Conservation (phyloP, 2,888 invertebrate genomes). For the Nemotelus nigrinus region DNA sequence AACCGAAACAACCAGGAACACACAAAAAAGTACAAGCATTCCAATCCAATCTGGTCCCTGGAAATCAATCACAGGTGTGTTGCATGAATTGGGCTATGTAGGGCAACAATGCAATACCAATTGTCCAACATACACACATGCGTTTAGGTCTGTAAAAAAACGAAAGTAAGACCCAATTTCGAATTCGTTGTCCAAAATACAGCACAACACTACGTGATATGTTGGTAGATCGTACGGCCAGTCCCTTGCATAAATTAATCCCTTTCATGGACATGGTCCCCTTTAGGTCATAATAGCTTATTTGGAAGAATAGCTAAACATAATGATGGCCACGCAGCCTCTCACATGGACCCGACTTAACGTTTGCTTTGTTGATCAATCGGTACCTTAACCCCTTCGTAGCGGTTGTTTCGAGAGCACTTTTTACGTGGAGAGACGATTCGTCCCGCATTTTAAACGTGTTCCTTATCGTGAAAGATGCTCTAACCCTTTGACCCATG, state of each 20-base stretch:
- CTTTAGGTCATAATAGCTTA: slow-evolving; percentile 49
- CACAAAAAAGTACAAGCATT: background rate
- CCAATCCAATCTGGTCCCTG: slow-evolving; percentile 22
- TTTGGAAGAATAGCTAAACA: slow-evolving; percentile 33
- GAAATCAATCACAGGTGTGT: slow-evolving; percentile 30
- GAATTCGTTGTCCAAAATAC: background rate
- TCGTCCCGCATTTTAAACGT: slow-evolving; percentile 32
- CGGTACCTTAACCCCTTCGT: slow-evolving; percentile 39
- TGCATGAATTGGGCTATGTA: background rate
- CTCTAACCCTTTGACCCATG: slow-evolving; percentile 51
- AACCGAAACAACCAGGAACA: background rate
- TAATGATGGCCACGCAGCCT: slow-evolving; percentile 37
- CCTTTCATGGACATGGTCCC: slow-evolving; percentile 37
- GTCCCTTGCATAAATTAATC: background rate
- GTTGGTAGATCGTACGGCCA: slow-evolving; percentile 25
- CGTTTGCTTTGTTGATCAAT: slow-evolving; percentile 30
- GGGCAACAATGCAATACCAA: background rate
- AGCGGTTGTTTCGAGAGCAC: slow-evolving; percentile 31
- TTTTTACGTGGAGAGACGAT: background rate
- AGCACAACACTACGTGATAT: slow-evolving; percentile 5
- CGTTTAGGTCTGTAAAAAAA: background rate
- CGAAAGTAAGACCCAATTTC: slow-evolving; percentile 1
- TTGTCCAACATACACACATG: slow-evolving; percentile 5
- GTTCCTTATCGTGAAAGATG: slow-evolving; percentile 21
- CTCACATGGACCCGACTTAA: background rate